A percentile compares a stretch with the other conserved stretches of the same genome.
Conservation (phyloP, 2,113 vertebrate species). For the Delphinapterus leucas region DNA sequence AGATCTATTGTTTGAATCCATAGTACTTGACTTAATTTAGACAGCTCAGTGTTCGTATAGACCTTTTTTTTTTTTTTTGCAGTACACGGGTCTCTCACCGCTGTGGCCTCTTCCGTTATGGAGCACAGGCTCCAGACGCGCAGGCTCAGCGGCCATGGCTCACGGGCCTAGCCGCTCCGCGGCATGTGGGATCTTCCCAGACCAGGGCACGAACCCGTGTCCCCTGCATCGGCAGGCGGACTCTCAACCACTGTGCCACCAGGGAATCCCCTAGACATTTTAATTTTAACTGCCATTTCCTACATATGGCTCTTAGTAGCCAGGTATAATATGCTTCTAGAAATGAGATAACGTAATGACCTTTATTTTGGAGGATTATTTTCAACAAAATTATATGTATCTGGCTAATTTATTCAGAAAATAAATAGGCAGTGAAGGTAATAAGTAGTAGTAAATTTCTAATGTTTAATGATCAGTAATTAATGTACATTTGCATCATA, state of each 20-base stretch:
- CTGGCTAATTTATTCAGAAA: background rate
- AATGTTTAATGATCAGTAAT: background rate
- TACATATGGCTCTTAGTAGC: background rate
- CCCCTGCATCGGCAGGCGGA: too few relatives aligned
- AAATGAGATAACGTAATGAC: background rate
- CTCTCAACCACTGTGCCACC: too few relatives aligned
- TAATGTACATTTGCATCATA: background rate
- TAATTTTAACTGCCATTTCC: background rate
- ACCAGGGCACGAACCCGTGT: too few relatives aligned
- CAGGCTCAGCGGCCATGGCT: too few relatives aligned
- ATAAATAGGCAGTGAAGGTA: background rate
- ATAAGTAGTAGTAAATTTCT: background rate
- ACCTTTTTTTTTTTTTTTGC: background rate
- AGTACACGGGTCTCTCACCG: fast-evolving
- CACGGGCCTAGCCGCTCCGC: too few relatives aligned
- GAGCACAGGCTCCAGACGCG: too few relatives aligned
- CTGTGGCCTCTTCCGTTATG: too few relatives aligned
- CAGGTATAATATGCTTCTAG: background rate
- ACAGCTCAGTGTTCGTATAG: background rate
- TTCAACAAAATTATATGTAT: background rate
- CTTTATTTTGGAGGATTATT: background rate
- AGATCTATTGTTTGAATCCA: background rate
- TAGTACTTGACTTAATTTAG: background rate
- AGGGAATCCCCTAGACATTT: background rate
- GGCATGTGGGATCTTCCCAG: too few relatives aligned